Conservation (phyloP, 2,113 vertebrate species). For the Daubentonia madagascariensis region DNA sequence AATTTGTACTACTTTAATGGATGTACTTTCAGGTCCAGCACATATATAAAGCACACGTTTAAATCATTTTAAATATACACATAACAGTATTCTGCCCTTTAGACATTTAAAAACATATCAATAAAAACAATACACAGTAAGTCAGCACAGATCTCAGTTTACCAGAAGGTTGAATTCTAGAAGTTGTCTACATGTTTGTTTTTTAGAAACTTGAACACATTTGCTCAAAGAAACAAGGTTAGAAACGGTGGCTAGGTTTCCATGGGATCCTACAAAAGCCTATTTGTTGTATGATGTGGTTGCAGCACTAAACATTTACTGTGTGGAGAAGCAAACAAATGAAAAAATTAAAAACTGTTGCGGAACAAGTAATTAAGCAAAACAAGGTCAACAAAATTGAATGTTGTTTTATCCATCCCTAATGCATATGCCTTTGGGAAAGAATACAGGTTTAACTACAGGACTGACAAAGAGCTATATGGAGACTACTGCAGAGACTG, state of each 20-base stretch:
- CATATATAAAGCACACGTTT: background rate
- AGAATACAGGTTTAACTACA: background rate
- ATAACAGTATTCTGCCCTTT: background rate
- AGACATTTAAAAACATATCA: background rate
- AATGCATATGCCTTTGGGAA: background rate
- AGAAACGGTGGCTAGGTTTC: background rate
- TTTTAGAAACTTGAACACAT: background rate
- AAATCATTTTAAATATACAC: background rate
- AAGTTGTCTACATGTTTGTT: background rate
- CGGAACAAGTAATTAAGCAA: background rate
- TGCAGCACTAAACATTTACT: background rate
- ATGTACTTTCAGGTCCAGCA: background rate
- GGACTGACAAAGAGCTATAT: background rate
- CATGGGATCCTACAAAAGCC: background rate
- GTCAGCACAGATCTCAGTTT: background rate
- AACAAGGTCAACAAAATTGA: conserved; percentile 9
- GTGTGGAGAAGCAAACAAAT: background rate
- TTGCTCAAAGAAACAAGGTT: conserved; percentile 23
- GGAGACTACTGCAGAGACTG: background rate
- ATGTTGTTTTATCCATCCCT: background rate
- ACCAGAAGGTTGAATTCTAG: background rate
- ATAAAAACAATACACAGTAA: background rate
- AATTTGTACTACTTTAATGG: conserved; percentile 12
- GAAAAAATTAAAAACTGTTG: background rate
- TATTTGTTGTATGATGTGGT: background rate